phyloP scores from a whole-genome alignment of 2,797 vertebrate genomes.

The Notoglanidium macrostoma region DNA sequence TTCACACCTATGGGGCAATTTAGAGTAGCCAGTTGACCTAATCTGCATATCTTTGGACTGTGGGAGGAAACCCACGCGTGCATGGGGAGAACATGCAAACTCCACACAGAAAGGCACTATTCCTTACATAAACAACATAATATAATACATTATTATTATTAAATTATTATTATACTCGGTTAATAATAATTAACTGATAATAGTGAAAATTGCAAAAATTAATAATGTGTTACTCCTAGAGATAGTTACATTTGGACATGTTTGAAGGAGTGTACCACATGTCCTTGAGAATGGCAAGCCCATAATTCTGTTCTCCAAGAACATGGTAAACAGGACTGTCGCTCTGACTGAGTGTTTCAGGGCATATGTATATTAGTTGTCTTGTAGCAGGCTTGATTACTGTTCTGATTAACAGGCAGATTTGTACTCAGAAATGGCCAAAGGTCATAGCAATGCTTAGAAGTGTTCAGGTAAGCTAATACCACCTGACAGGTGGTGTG shows the following conservation, averaged over 20 bases:
- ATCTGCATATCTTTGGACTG: too few species aligned
- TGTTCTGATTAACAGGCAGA: not conserved
- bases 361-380: not conserved
- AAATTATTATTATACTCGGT: too few species aligned
- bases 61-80: too few species aligned
- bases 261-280: not conserved
- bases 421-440: not conserved
- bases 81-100: too few species aligned
- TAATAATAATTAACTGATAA: too few species aligned
- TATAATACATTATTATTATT: too few species aligned
- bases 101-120: not conserved
- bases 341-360: not conserved
- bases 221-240: not conserved
- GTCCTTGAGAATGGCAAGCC: not conserved
- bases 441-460: not conserved
- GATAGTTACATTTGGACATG: not conserved
- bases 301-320: not conserved
- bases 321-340: not conserved
- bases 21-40: too few species aligned
- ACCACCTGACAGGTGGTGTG: not conserved
- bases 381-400: not conserved
- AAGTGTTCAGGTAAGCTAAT: not conserved
- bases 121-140: not conserved
- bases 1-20: too few species aligned
- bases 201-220: not conserved